Evolutionary conservation across 2,113 vertebrate species (phyloP), one percentile per base, ranked within the genome.

Genomic region (Choloepus hoffmanni): DNA sequence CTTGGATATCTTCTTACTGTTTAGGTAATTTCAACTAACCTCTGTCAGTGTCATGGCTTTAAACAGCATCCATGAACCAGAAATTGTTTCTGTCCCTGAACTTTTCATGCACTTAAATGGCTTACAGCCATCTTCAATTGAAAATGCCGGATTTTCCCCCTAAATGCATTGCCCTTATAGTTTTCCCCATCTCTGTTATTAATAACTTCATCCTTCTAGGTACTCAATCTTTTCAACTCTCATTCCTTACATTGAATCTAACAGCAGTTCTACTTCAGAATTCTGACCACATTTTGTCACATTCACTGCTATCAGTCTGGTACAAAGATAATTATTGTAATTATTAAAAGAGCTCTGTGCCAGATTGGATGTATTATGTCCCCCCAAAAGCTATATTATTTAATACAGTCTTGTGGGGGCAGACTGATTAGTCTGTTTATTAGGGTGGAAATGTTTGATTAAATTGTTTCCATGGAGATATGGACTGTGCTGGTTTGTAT

Each of bases 181-280:
- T 1, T 5, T 43, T 53, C 23, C 73, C 8, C 5, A 4, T 65
- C 40, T 63, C 0, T 3, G 3, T 62, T n/a, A 68, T 7, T 2
- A 2, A 21, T 43, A 92, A 26, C 0, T 1, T 14, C 43, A 6
- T 36, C 13, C 18, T 62, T 70, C 19, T 5, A 10, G 67, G 10
- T 68, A 15, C 3, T 14, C 1, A 21, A 7, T 33, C 48, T 58
- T n/a, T 18, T 14, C 10, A 43, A n/a, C 5, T 55, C 18, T 23
- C 55, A 15, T 45, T 58, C 10, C 50, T 19, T 55, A 45, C 8
- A 9, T 70, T 16, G n/a, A 30, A 36, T 23, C n/a, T 5, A 21
- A 19, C 2, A 36, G 30, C 7, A 58, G 23, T 13, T 73, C 62
- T 40, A 60, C 48, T 70, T 67, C 36, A 55, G 19, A 30, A 76